Evolutionary conservation across 2,888 invertebrate species (phyloP), one percentile per base, ranked within the genome.

Genomic region (Drosophila algonquin): DNA sequence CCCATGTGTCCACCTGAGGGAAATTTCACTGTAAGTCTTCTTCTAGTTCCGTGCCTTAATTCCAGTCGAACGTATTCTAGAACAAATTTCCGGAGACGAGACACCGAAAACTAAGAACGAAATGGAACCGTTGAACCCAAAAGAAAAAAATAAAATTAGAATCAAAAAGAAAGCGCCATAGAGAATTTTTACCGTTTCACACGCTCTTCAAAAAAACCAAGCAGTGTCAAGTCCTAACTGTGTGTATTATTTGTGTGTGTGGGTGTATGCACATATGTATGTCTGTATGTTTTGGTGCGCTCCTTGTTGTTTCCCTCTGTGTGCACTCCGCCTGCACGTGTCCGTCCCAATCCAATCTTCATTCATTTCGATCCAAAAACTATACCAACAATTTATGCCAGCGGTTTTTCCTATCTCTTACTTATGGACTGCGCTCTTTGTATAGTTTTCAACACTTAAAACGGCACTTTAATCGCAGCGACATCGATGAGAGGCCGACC

Each of bases 381-480:
- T 65, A 50, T 63, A 50, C 63, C 50, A 35, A n/a, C 24, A 18
- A 55, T 35, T 63, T 63, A 53, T 62, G 64, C 44, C 48, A 53
- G 48, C 64, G 64, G 44, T 53, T 54, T 65, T 24, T 14, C 0
- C 14, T 5, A 40, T 40, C 27, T 27, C 63, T 10, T 50, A 64
- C 40, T 67, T 64, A 55, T 56, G 50, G 12, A 9, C 47, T 57
- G 24, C 14, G 63, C 78, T 57, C 76, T 56, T 70, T 56, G 72
- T 79, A 73, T 80, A 68, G 75, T 74, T 72, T 51, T 44, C 30
- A 75, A 44, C 74, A 79, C 73, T 83, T 79, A 72, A 71, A 77
- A 82, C 82, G 81, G 82, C 64, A 79, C 71, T 79, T 83, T 83
- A 83, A 82, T 79, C 81, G 62, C 74, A 62, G 35, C 48, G 40